phyloP scores from a whole-genome alignment of 2,113 vertebrate species.

The Geococcyx californianus region DNA sequence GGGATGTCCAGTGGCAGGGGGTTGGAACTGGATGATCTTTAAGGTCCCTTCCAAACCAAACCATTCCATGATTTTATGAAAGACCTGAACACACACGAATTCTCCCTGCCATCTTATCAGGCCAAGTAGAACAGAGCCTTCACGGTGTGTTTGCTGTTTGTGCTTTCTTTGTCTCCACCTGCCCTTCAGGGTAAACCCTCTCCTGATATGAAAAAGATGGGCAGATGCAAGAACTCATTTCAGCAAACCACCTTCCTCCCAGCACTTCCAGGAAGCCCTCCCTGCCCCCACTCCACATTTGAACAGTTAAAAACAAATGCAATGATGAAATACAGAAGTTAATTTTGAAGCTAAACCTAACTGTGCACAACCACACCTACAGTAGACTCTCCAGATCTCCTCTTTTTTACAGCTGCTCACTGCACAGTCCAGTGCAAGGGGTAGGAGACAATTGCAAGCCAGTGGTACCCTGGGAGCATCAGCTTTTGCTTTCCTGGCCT shows the following conservation, averaged over 20 bases:
- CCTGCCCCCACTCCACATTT: background rate
- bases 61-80: background rate
- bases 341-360: background rate
- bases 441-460: background rate
- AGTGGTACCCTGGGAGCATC: background rate
- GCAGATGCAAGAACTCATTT: background rate
- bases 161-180: background rate
- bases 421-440: accelerated
- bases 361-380: background rate
- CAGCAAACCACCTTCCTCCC: background rate
- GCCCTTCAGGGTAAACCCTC: background rate
- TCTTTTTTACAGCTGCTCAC: too few species aligned
- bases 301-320: background rate
- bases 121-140: background rate
- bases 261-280: constrained; percentile 9
- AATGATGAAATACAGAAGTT: background rate
- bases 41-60: too few species aligned
- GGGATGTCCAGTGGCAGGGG: too few species aligned
- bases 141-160: background rate
- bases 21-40: too few species aligned
- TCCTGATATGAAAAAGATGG: background rate
- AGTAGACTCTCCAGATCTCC: accelerated
- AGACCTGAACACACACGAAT: background rate
- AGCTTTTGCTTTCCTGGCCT: background rate
- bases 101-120: background rate